Percentiles rank a stretch among this genome's conserved stretches.
phyloP scores from a whole-genome alignment of 2,797 vertebrate genomes.

The Acipenser transmontanus region DNA sequence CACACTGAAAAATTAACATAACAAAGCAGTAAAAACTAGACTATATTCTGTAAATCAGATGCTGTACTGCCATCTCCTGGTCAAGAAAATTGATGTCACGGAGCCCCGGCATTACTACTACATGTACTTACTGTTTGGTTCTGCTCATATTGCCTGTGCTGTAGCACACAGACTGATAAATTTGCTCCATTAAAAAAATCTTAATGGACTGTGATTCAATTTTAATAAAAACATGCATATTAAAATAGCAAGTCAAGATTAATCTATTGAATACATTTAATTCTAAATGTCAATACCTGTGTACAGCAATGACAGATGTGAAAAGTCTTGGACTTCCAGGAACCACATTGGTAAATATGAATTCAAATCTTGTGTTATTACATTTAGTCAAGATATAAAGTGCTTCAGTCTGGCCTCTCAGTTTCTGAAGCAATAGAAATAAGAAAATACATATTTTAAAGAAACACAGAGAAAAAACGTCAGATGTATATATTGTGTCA shows the following conservation, averaged over 20 bases:
- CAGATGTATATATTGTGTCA: too few relatives aligned
- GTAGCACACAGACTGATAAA: not conserved
- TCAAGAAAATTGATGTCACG: too few relatives aligned
- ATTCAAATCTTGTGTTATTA: slow-evolving; percentile 95
- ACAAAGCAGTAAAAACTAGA: too few relatives aligned
- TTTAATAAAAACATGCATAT: not conserved
- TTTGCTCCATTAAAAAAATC: not conserved
- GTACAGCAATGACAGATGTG: slow-evolving; percentile 94
- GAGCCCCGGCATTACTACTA: too few relatives aligned
- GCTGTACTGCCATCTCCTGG: too few relatives aligned
- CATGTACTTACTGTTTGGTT: too few relatives aligned
- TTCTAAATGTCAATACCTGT: slow-evolving; percentile 67
- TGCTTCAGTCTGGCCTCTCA: slow-evolving; percentile 95
- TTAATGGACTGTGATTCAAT: not conserved
- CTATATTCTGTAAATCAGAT: too few relatives aligned
- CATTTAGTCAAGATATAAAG: slow-evolving; percentile 97
- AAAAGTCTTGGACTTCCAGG: slow-evolving; percentile 93
- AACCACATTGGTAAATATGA: slow-evolving; percentile 97
- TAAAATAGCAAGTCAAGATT: not conserved
- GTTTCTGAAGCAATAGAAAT: slow-evolving; percentile 70
- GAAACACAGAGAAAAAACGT: not conserved
- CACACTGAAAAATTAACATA: too few relatives aligned
- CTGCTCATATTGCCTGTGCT: too few relatives aligned
- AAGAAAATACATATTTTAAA: not conserved
- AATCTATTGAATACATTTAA: not conserved